Percentiles rank a stretch among this genome's conserved stretches.
phyloP scores from a whole-genome alignment of 2,888 invertebrate genomes.

The Andrena bucephala region DNA sequence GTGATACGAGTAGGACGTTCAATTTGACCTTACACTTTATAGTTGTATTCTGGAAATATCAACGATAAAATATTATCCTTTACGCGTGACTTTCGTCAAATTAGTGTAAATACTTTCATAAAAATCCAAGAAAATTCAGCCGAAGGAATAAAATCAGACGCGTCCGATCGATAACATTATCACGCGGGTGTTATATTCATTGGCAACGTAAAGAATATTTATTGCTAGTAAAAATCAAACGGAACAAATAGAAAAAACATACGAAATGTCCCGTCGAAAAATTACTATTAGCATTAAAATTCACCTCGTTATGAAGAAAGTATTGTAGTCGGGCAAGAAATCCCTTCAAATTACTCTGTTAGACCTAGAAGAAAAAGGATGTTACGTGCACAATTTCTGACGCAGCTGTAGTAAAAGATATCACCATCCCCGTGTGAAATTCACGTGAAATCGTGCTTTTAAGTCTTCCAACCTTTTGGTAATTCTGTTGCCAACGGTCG shows the following conservation, averaged over 20 bases:
- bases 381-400: conserved; percentile 56
- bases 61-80: conserved; percentile 61
- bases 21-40: conserved; percentile 70
- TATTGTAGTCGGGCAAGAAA: conserved; percentile 67
- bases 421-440: conserved; percentile 35
- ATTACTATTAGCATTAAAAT: conserved; percentile 52
- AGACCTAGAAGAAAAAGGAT: conserved; percentile 79
- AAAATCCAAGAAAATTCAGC: conserved; percentile 27
- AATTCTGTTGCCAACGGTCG: conserved; percentile 38
- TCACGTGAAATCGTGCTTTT: conserved; percentile 14
- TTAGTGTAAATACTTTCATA: conserved; percentile 18
- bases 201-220: conserved; percentile 44
- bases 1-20: conserved; percentile 70
- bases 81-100: conserved; percentile 18
- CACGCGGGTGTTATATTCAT: conserved; percentile 27
- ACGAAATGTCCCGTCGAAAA: conserved; percentile 8
- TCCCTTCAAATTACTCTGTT: conserved; percentile 81
- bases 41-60: conserved; percentile 65
- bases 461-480: conserved; percentile 22
- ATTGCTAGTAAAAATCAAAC: conserved; percentile 22
- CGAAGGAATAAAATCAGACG: conserved; percentile 10
- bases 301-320: conserved; percentile 65
- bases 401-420: conserved; percentile 20
- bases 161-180: conserved; percentile 1
- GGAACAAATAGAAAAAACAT: conserved; percentile 22